Evolutionary conservation across 2,888 invertebrate species (phyloP).

Genomic region (Cephus spinipes): DNA sequence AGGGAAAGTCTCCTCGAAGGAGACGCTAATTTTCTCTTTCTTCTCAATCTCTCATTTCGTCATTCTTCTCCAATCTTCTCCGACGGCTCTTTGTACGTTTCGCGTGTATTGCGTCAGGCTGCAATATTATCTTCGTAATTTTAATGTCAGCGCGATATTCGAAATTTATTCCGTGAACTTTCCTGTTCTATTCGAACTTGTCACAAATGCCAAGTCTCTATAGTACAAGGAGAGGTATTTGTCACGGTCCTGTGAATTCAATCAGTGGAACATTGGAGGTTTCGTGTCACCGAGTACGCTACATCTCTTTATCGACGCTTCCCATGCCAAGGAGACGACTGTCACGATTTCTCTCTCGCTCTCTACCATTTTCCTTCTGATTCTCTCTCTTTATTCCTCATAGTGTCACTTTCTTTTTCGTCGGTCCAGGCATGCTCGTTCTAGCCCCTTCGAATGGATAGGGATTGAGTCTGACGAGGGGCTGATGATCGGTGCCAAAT

Average conservation of each 20-base stretch:
- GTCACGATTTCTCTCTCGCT: background rate
- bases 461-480: background rate
- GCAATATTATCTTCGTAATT: background rate
- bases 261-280: background rate
- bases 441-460: background rate
- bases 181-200: background rate
- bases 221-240: background rate
- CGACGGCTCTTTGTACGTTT: background rate
- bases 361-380: background rate
- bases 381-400: background rate
- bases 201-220: background rate
- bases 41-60: constrained; percentile 14
- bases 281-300: background rate
- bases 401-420: background rate
- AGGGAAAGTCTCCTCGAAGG: constrained; percentile 10
- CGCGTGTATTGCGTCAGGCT: background rate
- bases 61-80: background rate
- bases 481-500: background rate
- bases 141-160: background rate
- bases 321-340: background rate
- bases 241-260: background rate
- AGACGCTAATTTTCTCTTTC: constrained; percentile 22
- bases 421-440: background rate
- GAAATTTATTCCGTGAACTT: background rate
- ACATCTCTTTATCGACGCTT: background rate